phyloP scores from a whole-genome alignment of 1,140 invertebrate genomes.

The Platyura marginata region DNA sequence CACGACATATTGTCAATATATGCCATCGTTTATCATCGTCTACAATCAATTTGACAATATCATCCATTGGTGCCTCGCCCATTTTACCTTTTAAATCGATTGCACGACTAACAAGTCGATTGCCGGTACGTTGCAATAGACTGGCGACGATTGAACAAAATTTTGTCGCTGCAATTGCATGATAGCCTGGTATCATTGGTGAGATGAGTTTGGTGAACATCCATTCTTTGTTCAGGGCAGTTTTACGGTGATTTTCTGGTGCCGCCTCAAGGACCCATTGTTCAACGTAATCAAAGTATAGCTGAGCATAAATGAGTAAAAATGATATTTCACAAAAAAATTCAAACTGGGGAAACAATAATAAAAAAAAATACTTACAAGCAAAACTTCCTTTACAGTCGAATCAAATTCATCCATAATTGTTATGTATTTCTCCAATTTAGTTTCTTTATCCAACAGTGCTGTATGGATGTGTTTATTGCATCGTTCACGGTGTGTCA shows the following conservation, averaged over 20 bases:
- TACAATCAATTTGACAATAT: conserved; percentile 7
- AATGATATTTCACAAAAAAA: too few species aligned
- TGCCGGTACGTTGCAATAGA: conserved; percentile 14
- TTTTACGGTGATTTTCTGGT: conserved; percentile 50
- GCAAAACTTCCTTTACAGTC: conserved; percentile 52
- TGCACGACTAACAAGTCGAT: conserved; percentile 15
- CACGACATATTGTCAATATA: conserved; percentile 46
- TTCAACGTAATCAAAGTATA: conserved; percentile 57
- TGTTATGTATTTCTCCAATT: conserved; percentile 28
- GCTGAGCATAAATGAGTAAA: too few species aligned
- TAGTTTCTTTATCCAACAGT: conserved; percentile 31
- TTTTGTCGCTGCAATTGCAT: conserved; percentile 40
- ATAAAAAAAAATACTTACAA: too few species aligned
- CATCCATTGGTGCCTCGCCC: conserved; percentile 9
- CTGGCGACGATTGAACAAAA: conserved; percentile 31
- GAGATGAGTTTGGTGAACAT: conserved; percentile 49
- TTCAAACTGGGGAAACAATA: too few species aligned
- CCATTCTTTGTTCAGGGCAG: conserved; percentile 66
- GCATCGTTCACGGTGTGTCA: conserved; percentile 55
- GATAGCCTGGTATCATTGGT: conserved; percentile 46
- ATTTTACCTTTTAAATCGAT: conserved; percentile 17
- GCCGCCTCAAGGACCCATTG: conserved; percentile 50
- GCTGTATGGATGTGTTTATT: conserved; percentile 47
- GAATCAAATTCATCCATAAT: conserved; percentile 55
- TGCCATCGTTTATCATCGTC: conserved; percentile 20